Base-by-base conservation (phyloP, 2,113 vertebrate genomes). In the Pangasianodon gigas region DNA sequence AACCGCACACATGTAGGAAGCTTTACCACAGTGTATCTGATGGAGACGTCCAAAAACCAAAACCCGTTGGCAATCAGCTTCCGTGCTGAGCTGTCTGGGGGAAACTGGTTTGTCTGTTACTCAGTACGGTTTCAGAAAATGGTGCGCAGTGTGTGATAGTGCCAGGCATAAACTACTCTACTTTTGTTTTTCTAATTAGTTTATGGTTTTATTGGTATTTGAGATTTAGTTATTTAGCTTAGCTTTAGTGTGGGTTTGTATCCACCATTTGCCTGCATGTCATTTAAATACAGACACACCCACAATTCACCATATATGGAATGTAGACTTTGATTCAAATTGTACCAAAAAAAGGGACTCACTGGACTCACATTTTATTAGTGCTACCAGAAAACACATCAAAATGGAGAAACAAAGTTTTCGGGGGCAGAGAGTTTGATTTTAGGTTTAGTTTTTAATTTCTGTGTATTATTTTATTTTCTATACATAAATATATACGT, bases 71-170 rank as follows among this genome's bases (percentile, higher is more conserved):
- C 85, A 90, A 41, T 75, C 79, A 52, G 56, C 60, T 54, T 84
- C 89, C n/a, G 62, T 21, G 54, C 86, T 74, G 90, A 88, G 48
- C 32, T 65, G 4, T 90, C 85, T 77, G 21, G 54, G 19, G 87
- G 52, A 85, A 69, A 88, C 67, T 11, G 69, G 85, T 21, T 9
- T 21, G 71, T 75, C 37, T 3, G 41, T 44, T 82, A 85, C 65
- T 88, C 71, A 88, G 32, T 80, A 83, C 56, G 21, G 44, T 48
- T 48, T 48, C 60, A 80, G 58, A 85, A 77, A 75, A 79, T 79
- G 37, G 90, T 32, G 77, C 26, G 3, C 69, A 74, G 69, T 41
- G 16, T 37, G 69, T 18, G n/a, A 74, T 37, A 1, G 16, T 74
- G 32, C 37, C 71, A 46, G 75, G 24, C 2, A 0, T 29, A 24